These are phyloP conservation scores for Dorcus parallelipipedus DNA, from an alignment of 2,888 invertebrate genomes.

Conservation along the genomic window DNA sequence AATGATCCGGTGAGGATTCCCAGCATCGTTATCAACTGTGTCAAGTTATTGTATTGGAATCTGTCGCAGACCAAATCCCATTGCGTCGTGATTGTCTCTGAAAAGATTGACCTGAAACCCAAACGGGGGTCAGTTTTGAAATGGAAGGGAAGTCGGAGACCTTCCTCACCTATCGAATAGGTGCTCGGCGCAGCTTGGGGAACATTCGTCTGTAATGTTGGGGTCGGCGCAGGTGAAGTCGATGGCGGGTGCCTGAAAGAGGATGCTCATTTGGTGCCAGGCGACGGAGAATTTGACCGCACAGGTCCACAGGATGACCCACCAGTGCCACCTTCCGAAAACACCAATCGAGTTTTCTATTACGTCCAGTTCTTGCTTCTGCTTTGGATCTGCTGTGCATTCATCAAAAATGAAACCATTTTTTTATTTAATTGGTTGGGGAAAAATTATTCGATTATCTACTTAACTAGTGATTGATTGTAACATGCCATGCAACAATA, in stretches of 20 bases:
- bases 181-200: conserved; percentile 54
- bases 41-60: conserved; percentile 64
- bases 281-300: conserved; percentile 75
- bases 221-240: conserved; percentile 48
- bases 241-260: conserved; percentile 70
- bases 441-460: no score
- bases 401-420: no score
- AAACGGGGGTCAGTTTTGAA: no score
- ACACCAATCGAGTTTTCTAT: conserved; percentile 68
- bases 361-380: conserved; percentile 53
- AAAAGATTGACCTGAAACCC: conserved; percentile 51
- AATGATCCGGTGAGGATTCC: conserved; percentile 75
- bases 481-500: no score
- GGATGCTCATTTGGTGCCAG: conserved; percentile 77
- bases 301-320: conserved; percentile 66
- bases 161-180: conserved; percentile 55
- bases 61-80: conserved; percentile 72
- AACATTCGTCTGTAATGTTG: conserved; percentile 54
- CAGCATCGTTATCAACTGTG: conserved; percentile 74
- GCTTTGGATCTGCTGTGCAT: not conserved
- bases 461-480: no score
- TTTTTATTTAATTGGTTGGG: no score
- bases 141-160: no score
- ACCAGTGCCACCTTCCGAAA: conserved; percentile 72
- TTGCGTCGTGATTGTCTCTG: conserved; percentile 69